A percentile compares a stretch with the other conserved stretches of the same genome.
These are phyloP conservation scores for Muntiacus muntjak DNA, from an alignment of 2,113 vertebrate species.

Conservation along the genomic window DNA sequence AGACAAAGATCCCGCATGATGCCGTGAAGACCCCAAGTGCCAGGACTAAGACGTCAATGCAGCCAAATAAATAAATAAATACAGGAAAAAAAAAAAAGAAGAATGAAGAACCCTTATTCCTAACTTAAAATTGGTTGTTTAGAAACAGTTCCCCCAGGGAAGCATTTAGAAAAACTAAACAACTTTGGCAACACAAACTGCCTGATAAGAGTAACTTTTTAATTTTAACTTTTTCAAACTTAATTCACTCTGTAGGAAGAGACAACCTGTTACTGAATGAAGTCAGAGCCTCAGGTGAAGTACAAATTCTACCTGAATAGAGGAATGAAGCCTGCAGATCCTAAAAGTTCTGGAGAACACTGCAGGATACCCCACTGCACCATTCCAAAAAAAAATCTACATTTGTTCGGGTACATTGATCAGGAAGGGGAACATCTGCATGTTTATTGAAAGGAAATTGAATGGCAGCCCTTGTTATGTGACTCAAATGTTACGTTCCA, in stretches of 20 bases:
- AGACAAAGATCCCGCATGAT: background rate
- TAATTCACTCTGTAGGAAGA: background rate
- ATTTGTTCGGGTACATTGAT: conserved; percentile 59
- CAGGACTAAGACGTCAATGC: background rate
- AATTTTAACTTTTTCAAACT: conserved; percentile 52
- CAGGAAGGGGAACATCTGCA: conserved; percentile 54
- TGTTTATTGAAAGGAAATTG: conserved; percentile 59
- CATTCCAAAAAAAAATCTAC: background rate
- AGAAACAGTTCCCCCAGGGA: background rate
- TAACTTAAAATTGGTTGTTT: conserved; percentile 5
- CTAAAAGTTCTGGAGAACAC: conserved; percentile 11
- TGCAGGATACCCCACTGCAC: background rate
- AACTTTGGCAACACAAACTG: background rate
- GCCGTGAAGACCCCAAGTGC: background rate
- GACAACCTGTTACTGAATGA: background rate
- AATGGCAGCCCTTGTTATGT: conserved; percentile 16
- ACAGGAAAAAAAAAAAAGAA: background rate
- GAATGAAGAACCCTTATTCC: background rate
- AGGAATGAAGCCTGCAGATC: background rate
- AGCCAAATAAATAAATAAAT: background rate
- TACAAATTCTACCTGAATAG: conserved; percentile 6
- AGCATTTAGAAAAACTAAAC: background rate
- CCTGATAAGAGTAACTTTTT: conserved; percentile 21
- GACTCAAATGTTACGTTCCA: conserved; percentile 32
- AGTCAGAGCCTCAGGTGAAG: conserved; percentile 37